These are phyloP conservation scores for Polyommatus iphigenia DNA, from an alignment of 2,888 invertebrate species.

Conservation along the genomic window DNA sequence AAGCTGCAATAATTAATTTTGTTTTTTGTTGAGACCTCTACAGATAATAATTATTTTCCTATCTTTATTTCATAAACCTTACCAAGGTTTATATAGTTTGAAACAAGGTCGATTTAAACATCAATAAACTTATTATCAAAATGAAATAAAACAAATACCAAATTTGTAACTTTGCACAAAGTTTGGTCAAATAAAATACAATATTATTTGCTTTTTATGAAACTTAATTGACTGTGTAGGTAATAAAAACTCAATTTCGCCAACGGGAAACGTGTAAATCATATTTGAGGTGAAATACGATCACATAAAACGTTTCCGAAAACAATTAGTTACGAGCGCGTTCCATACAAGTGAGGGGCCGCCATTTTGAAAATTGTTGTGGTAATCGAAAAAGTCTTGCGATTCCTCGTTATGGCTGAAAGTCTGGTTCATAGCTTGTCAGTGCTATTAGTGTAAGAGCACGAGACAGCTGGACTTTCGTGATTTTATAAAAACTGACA, in stretches of 20 bases:
- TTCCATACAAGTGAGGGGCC: slow-evolving; percentile 51
- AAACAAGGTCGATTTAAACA: background rate
- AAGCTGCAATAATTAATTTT: too few relatives aligned
- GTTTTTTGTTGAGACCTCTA: too few relatives aligned
- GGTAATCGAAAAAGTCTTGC: background rate
- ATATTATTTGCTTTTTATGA: slow-evolving; percentile 7
- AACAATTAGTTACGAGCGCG: slow-evolving; percentile 76
- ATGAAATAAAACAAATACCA: background rate
- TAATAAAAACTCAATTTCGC: slow-evolving; percentile 41
- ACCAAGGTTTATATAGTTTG: too few relatives aligned
- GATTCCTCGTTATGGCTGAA: background rate
- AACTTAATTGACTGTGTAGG: slow-evolving; percentile 12
- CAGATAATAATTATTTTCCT: too few relatives aligned
- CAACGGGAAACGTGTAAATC: slow-evolving; percentile 67
- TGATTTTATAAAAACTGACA: too few relatives aligned
- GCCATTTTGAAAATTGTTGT: slow-evolving; percentile 14
- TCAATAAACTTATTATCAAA: background rate
- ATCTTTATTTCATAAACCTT: too few relatives aligned
- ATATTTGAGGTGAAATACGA: slow-evolving; percentile 77
- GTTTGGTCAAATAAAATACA: background rate
- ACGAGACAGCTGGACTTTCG: too few relatives aligned
- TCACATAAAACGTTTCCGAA: slow-evolving; percentile 78
- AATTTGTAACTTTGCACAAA: background rate
- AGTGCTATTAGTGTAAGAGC: background rate
- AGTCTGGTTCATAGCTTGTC: background rate